A percentile compares a stretch with the other conserved stretches of the same genome.
These are phyloP conservation scores for Macrostomum lignano DNA, from an alignment of 1,140 invertebrate species.

Conservation along the genomic window DNA sequence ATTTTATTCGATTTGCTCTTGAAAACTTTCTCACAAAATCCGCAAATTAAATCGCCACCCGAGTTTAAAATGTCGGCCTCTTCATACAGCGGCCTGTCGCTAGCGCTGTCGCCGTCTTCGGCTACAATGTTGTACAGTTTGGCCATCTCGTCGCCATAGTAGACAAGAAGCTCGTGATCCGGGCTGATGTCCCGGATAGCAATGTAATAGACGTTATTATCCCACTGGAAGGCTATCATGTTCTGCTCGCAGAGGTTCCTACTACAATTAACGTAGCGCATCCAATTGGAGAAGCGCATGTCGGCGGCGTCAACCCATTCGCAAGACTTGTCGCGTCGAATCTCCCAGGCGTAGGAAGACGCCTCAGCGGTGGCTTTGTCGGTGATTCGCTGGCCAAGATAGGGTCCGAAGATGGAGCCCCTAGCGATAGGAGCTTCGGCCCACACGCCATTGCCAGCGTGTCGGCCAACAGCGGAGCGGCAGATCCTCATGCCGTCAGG, in stretches of 20 bases:
- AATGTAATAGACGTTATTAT: slow-evolving; percentile 33
- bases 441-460: slow-evolving; percentile 11
- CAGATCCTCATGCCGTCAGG: too few relatives aligned
- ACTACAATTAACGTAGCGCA: slow-evolving; percentile 35
- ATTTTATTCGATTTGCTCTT: too few relatives aligned
- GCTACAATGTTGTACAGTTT: too few relatives aligned
- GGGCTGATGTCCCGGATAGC: too few relatives aligned
- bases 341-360: slow-evolving; percentile 8
- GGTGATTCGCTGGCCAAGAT: slow-evolving; percentile 6
- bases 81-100: too few relatives aligned
- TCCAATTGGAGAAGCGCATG: slow-evolving; percentile 30
- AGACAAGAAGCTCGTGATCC: too few relatives aligned
- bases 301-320: slow-evolving; percentile 29
- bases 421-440: slow-evolving; percentile 6
- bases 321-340: slow-evolving; percentile 1
- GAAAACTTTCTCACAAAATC: too few relatives aligned
- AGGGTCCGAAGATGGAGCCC: slow-evolving; percentile 9
- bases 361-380: slow-evolving; percentile 4
- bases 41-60: too few relatives aligned
- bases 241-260: slow-evolving; percentile 31
- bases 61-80: too few relatives aligned
- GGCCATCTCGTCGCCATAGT: too few relatives aligned
- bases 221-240: slow-evolving; percentile 32
- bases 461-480: too few relatives aligned
- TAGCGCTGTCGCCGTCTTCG: too few relatives aligned